Conservation (phyloP, 2,113 vertebrate species). For the Tragulus kanchil region DNA sequence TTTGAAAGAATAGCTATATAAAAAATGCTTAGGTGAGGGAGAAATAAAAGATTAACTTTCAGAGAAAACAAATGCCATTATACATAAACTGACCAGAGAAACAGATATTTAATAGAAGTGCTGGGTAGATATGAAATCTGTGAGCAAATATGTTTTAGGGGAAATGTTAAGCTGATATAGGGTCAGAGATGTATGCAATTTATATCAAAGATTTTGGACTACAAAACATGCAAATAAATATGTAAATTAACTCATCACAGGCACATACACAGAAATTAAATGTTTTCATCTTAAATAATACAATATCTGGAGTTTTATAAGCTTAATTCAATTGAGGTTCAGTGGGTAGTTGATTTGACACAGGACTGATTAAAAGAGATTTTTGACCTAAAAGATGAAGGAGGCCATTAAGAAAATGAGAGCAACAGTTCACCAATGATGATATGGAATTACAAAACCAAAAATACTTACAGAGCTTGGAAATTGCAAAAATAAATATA, state of each 20-base stretch:
- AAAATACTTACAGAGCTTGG: constrained; percentile 36
- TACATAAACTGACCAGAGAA: not conserved
- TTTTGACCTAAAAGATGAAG: not conserved
- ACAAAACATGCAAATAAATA: not conserved
- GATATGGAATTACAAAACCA: constrained; percentile 17
- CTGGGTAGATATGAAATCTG: not conserved
- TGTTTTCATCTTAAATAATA: not conserved
- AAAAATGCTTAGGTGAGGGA: not conserved
- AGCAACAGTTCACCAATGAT: not conserved
- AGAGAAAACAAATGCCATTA: not conserved
- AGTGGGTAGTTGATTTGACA: not conserved
- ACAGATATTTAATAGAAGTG: not conserved
- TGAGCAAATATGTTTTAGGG: not conserved
- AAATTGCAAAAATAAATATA: constrained; percentile 31
- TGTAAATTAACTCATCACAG: not conserved
- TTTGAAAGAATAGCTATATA: not conserved
- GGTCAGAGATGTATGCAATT: not conserved
- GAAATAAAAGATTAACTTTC: not conserved
- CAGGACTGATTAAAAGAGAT: not conserved
- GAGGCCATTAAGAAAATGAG: not conserved
- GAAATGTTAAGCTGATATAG: not conserved
- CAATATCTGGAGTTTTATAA: not conserved
- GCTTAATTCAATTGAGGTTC: not conserved
- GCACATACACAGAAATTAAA: not conserved
- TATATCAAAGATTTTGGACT: not conserved